These are phyloP conservation scores for Chymomyza costata DNA, from an alignment of 1,140 invertebrate species.

Conservation along the genomic window DNA sequence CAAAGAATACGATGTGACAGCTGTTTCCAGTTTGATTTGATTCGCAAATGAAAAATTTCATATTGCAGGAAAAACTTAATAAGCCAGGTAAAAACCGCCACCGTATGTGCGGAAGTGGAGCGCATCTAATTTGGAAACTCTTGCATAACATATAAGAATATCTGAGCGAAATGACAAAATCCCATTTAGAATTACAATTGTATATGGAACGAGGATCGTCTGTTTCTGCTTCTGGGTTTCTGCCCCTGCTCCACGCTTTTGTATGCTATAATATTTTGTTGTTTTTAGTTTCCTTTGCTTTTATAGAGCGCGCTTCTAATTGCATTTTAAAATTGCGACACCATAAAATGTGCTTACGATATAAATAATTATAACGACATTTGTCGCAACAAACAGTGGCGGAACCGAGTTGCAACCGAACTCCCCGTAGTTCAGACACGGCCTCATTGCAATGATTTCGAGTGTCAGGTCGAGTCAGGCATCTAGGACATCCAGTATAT, in stretches of 20 bases:
- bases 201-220: slow-evolving; percentile 27
- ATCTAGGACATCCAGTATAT: not conserved
- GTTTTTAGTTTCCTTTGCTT: slow-evolving; percentile 29
- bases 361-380: slow-evolving; percentile 73
- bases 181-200: slow-evolving; percentile 55
- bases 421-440: slow-evolving; percentile 17
- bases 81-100: slow-evolving; percentile 47
- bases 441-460: slow-evolving; percentile 52
- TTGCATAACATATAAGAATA: slow-evolving; percentile 29
- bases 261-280: slow-evolving; percentile 32
- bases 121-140: slow-evolving; percentile 18
- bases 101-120: not conserved
- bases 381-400: slow-evolving; percentile 63
- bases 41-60: slow-evolving; percentile 34
- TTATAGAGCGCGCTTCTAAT: slow-evolving; percentile 55
- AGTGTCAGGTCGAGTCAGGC: slow-evolving; percentile 43
- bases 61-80: slow-evolving; percentile 44
- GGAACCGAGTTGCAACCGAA: slow-evolving; percentile 6
- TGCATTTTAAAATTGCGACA: slow-evolving; percentile 74
- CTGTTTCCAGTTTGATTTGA: slow-evolving; percentile 39
- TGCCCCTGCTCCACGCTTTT: slow-evolving; percentile 16
- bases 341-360: slow-evolving; percentile 72
- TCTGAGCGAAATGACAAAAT: slow-evolving; percentile 54
- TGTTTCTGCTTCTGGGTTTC: slow-evolving; percentile 16
- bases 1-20: too few species aligned